Percentiles rank a stretch among this genome's conserved stretches.
Conservation (phyloP, 1,140 invertebrate genomes). For the Drosophila sproati region DNA sequence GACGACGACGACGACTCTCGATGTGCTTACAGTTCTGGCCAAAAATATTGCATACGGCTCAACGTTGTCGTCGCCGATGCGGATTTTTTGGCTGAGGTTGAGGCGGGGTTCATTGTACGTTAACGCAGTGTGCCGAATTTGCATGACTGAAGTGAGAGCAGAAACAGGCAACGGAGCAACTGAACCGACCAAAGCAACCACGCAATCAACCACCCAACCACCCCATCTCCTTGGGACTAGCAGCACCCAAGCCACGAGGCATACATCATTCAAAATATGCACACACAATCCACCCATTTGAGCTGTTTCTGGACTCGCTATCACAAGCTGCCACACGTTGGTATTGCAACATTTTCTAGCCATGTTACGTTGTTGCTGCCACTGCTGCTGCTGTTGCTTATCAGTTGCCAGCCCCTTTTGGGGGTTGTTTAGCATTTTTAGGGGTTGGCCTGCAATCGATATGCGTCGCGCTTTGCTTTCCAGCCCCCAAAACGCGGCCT, state of each 20-base stretch:
- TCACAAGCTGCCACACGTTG: conserved; percentile 81
- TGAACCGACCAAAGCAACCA: conserved; percentile 38
- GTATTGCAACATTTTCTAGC: conserved; percentile 77
- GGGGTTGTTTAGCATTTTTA: conserved; percentile 72
- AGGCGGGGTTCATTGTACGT: conserved; percentile 52
- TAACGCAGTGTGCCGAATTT: conserved; percentile 73
- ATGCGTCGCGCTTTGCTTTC: conserved; percentile 22
- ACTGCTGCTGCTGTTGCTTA: conserved; percentile 57
- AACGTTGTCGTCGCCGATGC: conserved; percentile 55
- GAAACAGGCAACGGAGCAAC: conserved; percentile 17
- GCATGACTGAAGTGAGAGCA: conserved; percentile 48
- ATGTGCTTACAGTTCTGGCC: conserved; percentile 54
- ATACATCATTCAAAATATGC: conserved; percentile 81
- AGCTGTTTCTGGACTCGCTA: conserved; percentile 52
- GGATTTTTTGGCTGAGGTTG: not conserved
- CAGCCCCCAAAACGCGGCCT: not conserved
- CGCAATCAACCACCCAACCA: conserved; percentile 30
- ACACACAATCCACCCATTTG: conserved; percentile 46
- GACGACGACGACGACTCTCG: not conserved
- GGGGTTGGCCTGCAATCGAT: conserved; percentile 69
- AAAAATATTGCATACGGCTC: conserved; percentile 53
- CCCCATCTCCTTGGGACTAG: not conserved
- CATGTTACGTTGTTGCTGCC: conserved; percentile 32
- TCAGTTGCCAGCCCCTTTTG: conserved; percentile 54
- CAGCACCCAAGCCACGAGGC: not conserved